Evolutionary conservation across 2,888 invertebrate genomes (phyloP), one percentile per base, ranked within the genome.

Genomic region (Busseola fusca): DNA sequence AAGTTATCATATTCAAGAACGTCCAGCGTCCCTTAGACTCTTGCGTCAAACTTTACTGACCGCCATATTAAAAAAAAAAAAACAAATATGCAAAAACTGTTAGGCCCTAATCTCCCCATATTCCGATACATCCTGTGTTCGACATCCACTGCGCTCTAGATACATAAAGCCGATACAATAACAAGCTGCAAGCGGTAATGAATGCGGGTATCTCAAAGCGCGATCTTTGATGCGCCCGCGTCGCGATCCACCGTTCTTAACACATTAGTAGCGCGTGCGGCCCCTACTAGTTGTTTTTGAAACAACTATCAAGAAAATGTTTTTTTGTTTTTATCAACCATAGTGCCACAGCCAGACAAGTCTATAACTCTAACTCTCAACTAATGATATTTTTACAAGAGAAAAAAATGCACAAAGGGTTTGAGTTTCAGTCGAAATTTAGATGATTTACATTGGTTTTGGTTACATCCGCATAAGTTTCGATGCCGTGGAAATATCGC

Each of bases 111-210:
- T 70, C 57, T 56, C 4, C 0, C 4, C n/a, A 45, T 37, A 52
- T 56, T 12, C 21, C 18, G 6, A 42, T 42, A 72, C 54, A 69
- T 59, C 63, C 63, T 73, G 50, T 60, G 34, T 65, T 57, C 63
- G 48, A 54, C 57, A 77, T 80, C 63, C 85, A 80, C 62, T 81
- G 76, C 80, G 64, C 73, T 54, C 62, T 70, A 84, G 78, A 82
- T 80, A 76, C 66, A 72, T 65, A 70, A 69, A 25, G 72, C 69
- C 68, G 82, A 84, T 84, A 86, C 79, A 84, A 84, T 84, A 84
- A 86, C 85, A 75, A 78, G 78, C 77, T 74, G 58, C 54, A 73
- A 82, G 80, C 82, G 82, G 84, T 86, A 88, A 88, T 88, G 85
- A 85, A 85, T 84, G 81, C 67, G 74, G 78, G 78, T 86, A 88